phyloP scores from a whole-genome alignment of 2,888 invertebrate species.

The Archips crataeganus region DNA sequence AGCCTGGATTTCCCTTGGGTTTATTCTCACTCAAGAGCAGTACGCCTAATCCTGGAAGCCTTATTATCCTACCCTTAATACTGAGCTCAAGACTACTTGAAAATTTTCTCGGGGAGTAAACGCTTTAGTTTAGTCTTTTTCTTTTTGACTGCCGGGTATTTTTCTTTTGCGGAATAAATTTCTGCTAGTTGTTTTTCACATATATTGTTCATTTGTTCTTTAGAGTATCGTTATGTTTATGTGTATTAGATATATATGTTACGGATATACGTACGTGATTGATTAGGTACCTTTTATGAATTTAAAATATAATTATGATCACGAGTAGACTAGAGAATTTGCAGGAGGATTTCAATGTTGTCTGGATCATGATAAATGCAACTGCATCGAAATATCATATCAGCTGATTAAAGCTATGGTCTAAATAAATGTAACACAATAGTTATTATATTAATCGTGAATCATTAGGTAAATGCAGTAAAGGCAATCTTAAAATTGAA shows the following conservation, averaged over 20 bases:
- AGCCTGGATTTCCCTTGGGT: slow-evolving; percentile 84
- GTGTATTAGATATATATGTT: background rate
- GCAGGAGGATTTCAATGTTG: no score
- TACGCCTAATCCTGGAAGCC: slow-evolving; percentile 84
- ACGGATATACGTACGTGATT: no score
- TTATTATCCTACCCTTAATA: slow-evolving; percentile 85
- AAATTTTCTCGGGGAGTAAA: slow-evolving; percentile 80
- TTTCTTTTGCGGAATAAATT: slow-evolving; percentile 50
- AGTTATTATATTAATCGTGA: no score
- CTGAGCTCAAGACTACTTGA: slow-evolving; percentile 84
- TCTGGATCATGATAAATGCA: no score
- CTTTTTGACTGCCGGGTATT: slow-evolving; percentile 52
- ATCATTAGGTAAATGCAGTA: no score
- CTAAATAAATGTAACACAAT: no score
- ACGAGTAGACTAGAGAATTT: no score
- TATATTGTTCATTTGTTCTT: slow-evolving; percentile 27
- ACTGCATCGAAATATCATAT: no score
- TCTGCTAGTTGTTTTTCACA: slow-evolving; percentile 22
- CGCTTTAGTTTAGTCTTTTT: slow-evolving; percentile 67
- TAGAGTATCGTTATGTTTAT: background rate
- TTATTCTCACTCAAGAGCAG: slow-evolving; percentile 85
- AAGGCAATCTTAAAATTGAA: no score
- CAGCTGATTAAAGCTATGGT: no score
- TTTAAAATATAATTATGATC: no score
- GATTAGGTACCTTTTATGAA: no score